phyloP scores from a whole-genome alignment of 1,140 invertebrate species.

The Chionoecetes opilio region DNA sequence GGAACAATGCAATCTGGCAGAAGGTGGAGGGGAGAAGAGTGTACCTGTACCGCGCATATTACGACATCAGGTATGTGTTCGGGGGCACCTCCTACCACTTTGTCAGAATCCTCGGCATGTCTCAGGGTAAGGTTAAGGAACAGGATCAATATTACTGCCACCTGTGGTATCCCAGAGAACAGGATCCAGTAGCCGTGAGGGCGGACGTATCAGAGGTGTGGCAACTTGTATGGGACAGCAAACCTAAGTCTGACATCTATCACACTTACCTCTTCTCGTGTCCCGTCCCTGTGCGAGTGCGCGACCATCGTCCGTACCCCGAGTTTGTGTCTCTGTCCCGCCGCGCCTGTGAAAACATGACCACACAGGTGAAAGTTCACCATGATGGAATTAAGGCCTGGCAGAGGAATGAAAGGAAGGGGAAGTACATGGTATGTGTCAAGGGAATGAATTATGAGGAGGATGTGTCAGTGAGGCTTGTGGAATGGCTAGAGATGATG shows the following conservation, averaged over 20 bases:
- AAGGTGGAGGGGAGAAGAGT: constrained; percentile 44
- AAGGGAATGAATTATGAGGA: constrained; percentile 97
- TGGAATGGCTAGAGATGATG: constrained; percentile 97
- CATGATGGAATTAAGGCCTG: constrained; percentile 43
- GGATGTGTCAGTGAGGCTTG: constrained; percentile 93
- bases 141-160: constrained; percentile 46
- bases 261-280: constrained; percentile 72
- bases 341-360: constrained; percentile 44
- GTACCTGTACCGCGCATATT: constrained; percentile 66
- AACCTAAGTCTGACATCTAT: constrained; percentile 56
- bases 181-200: constrained; percentile 47
- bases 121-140: constrained; percentile 56
- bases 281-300: constrained; percentile 62
- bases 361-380: constrained; percentile 52
- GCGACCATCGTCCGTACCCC: background rate
- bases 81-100: constrained; percentile 51
- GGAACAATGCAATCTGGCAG: constrained; percentile 67
- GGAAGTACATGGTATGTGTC: constrained; percentile 96
- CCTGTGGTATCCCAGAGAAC: constrained; percentile 55
- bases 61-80: constrained; percentile 62
- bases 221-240: constrained; percentile 56
- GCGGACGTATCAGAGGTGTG: constrained; percentile 65
- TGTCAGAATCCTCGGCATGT: constrained; percentile 65
- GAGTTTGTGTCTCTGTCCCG: constrained; percentile 54
- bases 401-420: constrained; percentile 85